Evolutionary conservation across 2,113 vertebrate genomes (phyloP), one percentile per base, ranked within the genome.

Genomic region (Rhizomys pruinosus): DNA sequence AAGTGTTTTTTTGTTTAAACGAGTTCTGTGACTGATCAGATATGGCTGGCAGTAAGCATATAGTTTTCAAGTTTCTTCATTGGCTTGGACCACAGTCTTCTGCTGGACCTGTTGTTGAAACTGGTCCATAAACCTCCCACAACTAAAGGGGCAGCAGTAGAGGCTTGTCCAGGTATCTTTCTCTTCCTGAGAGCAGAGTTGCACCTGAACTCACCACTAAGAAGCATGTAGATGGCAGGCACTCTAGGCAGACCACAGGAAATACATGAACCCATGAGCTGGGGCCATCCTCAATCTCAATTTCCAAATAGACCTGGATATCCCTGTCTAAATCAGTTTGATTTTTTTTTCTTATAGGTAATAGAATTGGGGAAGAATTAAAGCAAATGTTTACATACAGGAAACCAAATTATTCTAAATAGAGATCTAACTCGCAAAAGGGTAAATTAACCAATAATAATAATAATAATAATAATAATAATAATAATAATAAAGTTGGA

Each of bases 341-440:
- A 7, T 52, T 52, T 52, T 52, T 52, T 52, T 6, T 52, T 52
- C 27, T 64, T 47, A 9, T 29, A 47, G n/a, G 34, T 69, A 52
- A 27, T 71, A 34, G 34, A 72, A 82, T 32, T 78, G 57, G 64
- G 39, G 25, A 25, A 17, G 55, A 61, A 71, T 76, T 44, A 66
- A 72, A 93, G 44, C 25, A 79, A 59, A 63, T 86, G 25, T 79
- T 91, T 80, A 89, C 68, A 59, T 47, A 66, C 27, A 89, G n/a
- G 47, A 91, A 93, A 59, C 23, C 72, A 37, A 80, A 16, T 27
- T 73, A 55, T 84, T 94, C 80, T 68, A 52, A 90, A 78, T 13
- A 63, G 78, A 82, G 42, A 74, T 91, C 77, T 73, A 89, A 69
- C 64, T 73, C 69, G 71, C 79, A n/a, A 68, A 47, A 78, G 57